Evolutionary conservation across 2,888 invertebrate genomes (phyloP), one percentile per base, ranked within the genome.

Genomic region (Polymixis flavicincta): DNA sequence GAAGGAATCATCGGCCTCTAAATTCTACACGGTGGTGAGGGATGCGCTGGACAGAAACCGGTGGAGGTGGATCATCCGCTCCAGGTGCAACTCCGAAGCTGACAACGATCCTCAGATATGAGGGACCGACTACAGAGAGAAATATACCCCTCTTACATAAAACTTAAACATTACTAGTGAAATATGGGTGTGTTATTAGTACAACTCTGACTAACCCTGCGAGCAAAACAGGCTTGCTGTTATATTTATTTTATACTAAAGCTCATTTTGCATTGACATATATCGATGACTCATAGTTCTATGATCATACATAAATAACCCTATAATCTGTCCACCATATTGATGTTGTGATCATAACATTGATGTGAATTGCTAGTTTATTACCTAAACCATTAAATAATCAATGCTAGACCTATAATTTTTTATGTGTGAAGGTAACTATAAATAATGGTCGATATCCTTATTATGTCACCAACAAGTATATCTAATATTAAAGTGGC

Each of bases 351-450:
- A 22, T 42, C 6, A 17, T 65, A 17, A 52, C 6, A 22, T 22
- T 66, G 19, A 67, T 22, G 25, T 67, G 7, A 55, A 52, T 45
- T 11, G 13, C 22, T 25, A 42, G 25, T 42, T 55, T 32, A 67
- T 55, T 7, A 59, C 19, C 1, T 59, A 48, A 13, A 48, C 17
- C 6, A 70, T 63, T 19, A 25, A 17, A 28, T n/a, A 17, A 42
- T 75, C n/a, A 42, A 19, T 42, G 50, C 50, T 64, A 28, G 14
- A 57, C 8, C n/a, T 50, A 19, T 48, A 63, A 50, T 37, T 7
- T 63, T 42, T 42, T 28, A 59, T 59, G 22, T 45, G n/a, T 50
- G 45, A 25, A 76, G 54, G 76, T 42, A 42, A 76, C 54, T 54
- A 54, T 68, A 61, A 48, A 67, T 61, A 54, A 61, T 22, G 28